phyloP scores from a whole-genome alignment of 2,113 vertebrate species.

The Oceanodroma tethys region DNA sequence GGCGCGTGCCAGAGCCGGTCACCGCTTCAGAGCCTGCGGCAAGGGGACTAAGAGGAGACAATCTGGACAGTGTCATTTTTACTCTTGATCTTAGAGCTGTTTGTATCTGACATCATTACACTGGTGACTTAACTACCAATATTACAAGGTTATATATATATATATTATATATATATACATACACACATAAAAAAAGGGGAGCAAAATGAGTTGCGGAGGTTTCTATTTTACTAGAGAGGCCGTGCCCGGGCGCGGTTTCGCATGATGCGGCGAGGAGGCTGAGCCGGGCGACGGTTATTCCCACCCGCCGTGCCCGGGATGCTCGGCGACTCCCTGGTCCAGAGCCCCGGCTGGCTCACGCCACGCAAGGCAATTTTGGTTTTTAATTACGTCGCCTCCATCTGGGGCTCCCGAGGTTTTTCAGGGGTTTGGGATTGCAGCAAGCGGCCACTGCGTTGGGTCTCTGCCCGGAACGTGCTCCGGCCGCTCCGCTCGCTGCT shows the following conservation, averaged over 20 bases:
- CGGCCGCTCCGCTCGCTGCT: not conserved
- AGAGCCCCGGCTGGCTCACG: not conserved
- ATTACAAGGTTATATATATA: not conserved
- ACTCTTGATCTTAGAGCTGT: not conserved
- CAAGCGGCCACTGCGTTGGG: fast-evolving
- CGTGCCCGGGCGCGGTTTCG: fast-evolving
- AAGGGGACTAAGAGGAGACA: not conserved
- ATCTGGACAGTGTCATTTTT: not conserved
- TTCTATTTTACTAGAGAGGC: not conserved
- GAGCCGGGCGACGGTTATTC: fast-evolving
- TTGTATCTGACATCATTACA: not conserved
- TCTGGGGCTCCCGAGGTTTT: fast-evolving
- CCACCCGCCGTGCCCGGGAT: not conserved
- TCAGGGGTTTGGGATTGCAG: not conserved
- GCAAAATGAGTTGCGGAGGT: not conserved
- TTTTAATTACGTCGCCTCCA: not conserved
- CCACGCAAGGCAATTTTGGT: fast-evolving
- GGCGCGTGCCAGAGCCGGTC: not conserved
- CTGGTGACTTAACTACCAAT: not conserved
- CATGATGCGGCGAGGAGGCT: fast-evolving
- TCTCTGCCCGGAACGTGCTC: no score
- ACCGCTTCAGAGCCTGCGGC: not conserved
- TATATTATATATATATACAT: not conserved
- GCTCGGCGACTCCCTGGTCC: not conserved
- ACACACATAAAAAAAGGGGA: not conserved